Conservation (phyloP, 2,113 vertebrate genomes). For the Baryphthengus martii region DNA sequence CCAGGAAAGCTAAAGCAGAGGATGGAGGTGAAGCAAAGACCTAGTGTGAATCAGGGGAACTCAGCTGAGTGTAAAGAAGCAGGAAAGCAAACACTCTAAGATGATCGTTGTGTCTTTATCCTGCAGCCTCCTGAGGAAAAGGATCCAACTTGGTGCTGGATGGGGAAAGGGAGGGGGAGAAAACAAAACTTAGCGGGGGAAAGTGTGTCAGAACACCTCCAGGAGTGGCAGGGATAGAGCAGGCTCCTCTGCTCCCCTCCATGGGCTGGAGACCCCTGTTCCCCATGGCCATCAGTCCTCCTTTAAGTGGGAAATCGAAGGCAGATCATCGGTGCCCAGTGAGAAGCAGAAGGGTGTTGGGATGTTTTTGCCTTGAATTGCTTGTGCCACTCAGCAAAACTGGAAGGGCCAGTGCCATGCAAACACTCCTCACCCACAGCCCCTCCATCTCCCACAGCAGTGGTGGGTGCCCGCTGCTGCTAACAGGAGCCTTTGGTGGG, state of each 20-base stretch:
- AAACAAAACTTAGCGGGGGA: background rate
- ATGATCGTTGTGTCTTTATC: background rate
- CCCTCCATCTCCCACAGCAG: background rate
- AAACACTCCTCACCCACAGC: background rate
- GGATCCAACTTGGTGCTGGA: accelerated
- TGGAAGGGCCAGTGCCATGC: background rate
- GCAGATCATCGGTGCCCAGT: accelerated
- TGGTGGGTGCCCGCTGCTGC: background rate
- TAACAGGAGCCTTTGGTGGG: accelerated
- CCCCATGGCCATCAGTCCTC: background rate
- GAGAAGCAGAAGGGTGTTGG: background rate
- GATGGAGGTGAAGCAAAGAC: background rate
- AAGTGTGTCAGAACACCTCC: accelerated
- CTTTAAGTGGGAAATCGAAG: background rate
- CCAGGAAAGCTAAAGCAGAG: background rate
- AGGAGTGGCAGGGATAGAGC: background rate
- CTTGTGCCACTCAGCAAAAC: background rate
- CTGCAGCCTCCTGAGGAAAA: background rate
- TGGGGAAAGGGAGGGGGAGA: accelerated
- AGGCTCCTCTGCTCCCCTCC: background rate
- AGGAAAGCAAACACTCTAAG: background rate
- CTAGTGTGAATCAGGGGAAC: background rate
- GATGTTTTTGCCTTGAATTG: background rate
- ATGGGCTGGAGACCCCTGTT: background rate
- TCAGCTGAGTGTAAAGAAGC: background rate